Percentiles rank a stretch among this genome's conserved stretches.
These are phyloP conservation scores for Gobio occitaniae DNA, from an alignment of 2,797 vertebrate genomes.

Conservation along the genomic window DNA sequence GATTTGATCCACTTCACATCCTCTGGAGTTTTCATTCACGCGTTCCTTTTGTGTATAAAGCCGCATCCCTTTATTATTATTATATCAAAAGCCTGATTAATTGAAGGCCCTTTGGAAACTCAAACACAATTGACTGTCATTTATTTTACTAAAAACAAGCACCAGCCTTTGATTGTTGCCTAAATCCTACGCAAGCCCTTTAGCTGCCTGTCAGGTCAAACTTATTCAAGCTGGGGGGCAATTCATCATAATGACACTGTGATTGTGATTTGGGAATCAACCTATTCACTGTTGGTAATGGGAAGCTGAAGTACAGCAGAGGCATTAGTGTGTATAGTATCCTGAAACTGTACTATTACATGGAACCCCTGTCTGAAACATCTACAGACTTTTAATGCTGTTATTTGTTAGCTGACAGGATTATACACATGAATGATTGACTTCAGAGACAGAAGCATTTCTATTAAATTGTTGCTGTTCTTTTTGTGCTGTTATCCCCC, in stretches of 20 bases:
- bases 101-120: conserved; percentile 28
- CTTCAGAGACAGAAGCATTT: not conserved
- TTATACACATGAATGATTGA: conserved; percentile 8
- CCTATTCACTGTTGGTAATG: conserved; percentile 39
- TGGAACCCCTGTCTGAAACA: not conserved
- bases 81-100: conserved; percentile 46
- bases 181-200: conserved; percentile 36
- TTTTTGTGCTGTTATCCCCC: not conserved
- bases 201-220: conserved; percentile 39
- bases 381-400: not conserved
- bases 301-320: not conserved
- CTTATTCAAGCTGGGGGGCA: conserved; percentile 38
- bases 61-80: conserved; percentile 30
- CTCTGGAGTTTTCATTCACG: conserved; percentile 7
- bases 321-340: conserved; percentile 41
- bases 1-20: conserved; percentile 13
- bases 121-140: conserved; percentile 16
- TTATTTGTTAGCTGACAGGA: not conserved
- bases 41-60: not conserved
- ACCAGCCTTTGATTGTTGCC: conserved; percentile 16
- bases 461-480: not conserved
- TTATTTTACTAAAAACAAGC: conserved; percentile 37
- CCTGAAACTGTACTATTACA: not conserved
- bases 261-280: conserved; percentile 48
- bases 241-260: conserved; percentile 49